phyloP scores from a whole-genome alignment of 2,797 vertebrate genomes.

The Cryptoblepharus egeriae region DNA sequence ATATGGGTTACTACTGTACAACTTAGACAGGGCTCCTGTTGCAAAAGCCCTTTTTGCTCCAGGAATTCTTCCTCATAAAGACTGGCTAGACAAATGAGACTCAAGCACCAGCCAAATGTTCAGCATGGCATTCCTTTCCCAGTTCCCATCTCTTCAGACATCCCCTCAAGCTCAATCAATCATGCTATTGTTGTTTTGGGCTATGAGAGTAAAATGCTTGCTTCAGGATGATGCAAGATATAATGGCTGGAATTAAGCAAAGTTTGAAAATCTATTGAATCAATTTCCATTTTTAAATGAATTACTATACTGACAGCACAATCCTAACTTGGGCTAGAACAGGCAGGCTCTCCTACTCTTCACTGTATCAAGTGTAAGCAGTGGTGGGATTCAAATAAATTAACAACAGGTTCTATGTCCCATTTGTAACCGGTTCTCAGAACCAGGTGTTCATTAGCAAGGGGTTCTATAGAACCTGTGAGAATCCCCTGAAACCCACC shows the following conservation, averaged over 20 bases:
- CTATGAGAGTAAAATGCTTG: slow-evolving; percentile 56
- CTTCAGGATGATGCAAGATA: slow-evolving; percentile 50
- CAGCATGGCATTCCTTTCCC: slow-evolving; percentile 56
- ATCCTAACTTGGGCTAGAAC: no score
- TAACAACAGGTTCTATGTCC: no score
- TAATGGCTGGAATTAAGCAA: slow-evolving; percentile 47
- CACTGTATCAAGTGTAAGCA: no score
- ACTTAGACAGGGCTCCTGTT: slow-evolving; percentile 31
- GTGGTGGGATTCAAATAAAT: no score
- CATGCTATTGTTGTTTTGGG: slow-evolving; percentile 50
- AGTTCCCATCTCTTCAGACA: slow-evolving; percentile 56
- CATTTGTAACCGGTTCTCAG: no score
- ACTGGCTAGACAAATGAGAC: slow-evolving; percentile 43
- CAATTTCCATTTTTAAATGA: slow-evolving; percentile 53
- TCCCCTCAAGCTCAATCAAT: slow-evolving; percentile 45
- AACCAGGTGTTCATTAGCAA: no score
- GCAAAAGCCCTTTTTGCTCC: slow-evolving; percentile 37
- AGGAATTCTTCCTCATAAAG: slow-evolving; percentile 48
- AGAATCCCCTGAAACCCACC: no score
- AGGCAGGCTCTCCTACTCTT: no score
- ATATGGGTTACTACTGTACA: slow-evolving; percentile 47
- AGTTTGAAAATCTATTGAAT: slow-evolving; percentile 43
- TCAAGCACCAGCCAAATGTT: slow-evolving; percentile 45
- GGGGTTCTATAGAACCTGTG: no score
- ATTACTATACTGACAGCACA: slow-evolving; percentile 17